Evolutionary conservation across 2,888 invertebrate species (phyloP).

Genomic region (Mythimna impura): DNA sequence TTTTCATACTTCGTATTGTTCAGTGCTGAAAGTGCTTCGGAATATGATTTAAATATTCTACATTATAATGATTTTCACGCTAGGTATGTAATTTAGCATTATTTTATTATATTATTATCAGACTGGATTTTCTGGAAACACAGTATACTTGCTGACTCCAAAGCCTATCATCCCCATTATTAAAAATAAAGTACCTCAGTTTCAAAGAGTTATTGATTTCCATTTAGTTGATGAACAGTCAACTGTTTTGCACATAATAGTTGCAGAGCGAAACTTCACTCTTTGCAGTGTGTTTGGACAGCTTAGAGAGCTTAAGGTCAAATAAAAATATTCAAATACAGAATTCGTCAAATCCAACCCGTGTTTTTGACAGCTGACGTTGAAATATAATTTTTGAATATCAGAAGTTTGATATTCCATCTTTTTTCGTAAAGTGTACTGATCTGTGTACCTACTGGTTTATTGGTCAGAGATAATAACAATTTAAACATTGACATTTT

Average conservation of each 20-base stretch:
- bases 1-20: constrained; percentile 56
- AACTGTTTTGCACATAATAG: not conserved
- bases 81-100: constrained; percentile 69
- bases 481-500: not conserved
- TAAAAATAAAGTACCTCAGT: not conserved
- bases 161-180: not conserved
- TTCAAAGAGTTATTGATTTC: not conserved
- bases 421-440: not conserved
- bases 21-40: constrained; percentile 60
- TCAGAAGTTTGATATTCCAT: constrained; percentile 2
- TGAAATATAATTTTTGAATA: constrained; percentile 19
- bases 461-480: not conserved
- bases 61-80: constrained; percentile 88
- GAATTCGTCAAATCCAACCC: constrained; percentile 10
- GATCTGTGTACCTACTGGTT: too few relatives aligned
- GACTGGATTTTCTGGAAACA: not conserved
- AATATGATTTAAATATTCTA: constrained; percentile 80
- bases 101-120: not conserved
- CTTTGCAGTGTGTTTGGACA: not conserved
- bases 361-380: constrained; percentile 38
- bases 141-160: not conserved
- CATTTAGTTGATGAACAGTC: not conserved
- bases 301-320: not conserved
- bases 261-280: not conserved
- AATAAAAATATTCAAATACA: constrained; percentile 6